Percentiles rank a stretch among this genome's conserved stretches.
Conservation (phyloP, 2,113 vertebrate species). For the Triplophysa rosa region DNA sequence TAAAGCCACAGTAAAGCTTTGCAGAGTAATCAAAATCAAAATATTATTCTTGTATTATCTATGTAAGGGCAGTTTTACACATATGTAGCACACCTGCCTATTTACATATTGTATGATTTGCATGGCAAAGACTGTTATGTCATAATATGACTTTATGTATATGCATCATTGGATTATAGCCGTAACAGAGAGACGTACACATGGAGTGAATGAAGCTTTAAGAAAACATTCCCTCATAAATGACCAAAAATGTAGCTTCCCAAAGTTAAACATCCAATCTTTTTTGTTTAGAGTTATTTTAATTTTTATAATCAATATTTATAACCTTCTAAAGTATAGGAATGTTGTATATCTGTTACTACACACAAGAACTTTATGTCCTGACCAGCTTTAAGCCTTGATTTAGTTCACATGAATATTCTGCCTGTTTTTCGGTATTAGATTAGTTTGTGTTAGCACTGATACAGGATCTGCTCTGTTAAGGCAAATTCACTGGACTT, state of each 20-base stretch:
- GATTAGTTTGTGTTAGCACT: background rate
- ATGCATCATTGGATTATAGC: background rate
- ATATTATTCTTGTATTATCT: constrained; percentile 58
- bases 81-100: background rate
- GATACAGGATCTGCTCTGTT: background rate
- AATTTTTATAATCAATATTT: background rate
- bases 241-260: background rate
- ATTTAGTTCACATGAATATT: background rate
- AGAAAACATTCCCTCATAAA: background rate
- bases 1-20: constrained; percentile 49
- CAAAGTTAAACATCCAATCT: background rate
- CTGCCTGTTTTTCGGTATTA: background rate
- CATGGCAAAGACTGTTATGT: constrained; percentile 34
- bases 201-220: constrained; percentile 12
- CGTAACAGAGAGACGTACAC: background rate
- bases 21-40: constrained; percentile 59
- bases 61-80: background rate
- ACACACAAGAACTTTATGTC: background rate
- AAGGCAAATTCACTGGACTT: background rate
- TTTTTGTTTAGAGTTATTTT: background rate
- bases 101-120: constrained; percentile 19
- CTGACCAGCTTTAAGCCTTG: background rate
- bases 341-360: constrained; percentile 12
- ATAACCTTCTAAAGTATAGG: background rate
- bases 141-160: constrained; percentile 32